Base-by-base conservation (phyloP, 2,888 invertebrate species). In the Euclidia mi region DNA sequence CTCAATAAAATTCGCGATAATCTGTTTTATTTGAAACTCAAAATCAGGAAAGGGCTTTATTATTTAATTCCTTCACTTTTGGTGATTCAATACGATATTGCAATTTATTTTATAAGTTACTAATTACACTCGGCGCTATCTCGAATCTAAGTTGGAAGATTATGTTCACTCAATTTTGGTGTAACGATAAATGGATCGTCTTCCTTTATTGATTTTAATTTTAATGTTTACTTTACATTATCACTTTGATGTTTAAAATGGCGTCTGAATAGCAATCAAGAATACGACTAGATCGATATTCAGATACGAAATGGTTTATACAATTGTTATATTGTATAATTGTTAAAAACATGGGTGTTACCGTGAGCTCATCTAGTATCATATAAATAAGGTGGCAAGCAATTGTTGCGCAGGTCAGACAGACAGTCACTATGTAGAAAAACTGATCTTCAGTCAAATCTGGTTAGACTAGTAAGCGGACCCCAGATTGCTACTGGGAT, bases 41-140 rank as follows among this genome's bases (percentile, higher is more conserved):
- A 75, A 82, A 80, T 73, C 80, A 70, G 61, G 71, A 65, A 67
- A 75, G 80, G n/a, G 81, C 84, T 81, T 81, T 70, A 74, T 84
- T 85, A 86, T 82, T 81, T 65, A 80, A 84, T 84, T 64, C 57
- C 15, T 53, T 59, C 74, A 81, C 70, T 81, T 76, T 76, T 63
- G 63, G 38, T 69, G 40, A 74, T 74, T 75, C 56, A 56, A 77
- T 76, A 76, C 60, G 53, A 75, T 76, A 67, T 71, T 60, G 66
- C 38, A 53, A 65, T 76, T 71, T 57, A 65, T 76, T 71, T 57
- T 56, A 50, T 42, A 59, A 50, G 20, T 57, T 80, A 81, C 80
- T 59, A 76, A 53, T 58, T 51, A 68, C 70, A 76, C 58, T 70
- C 65, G 63, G 62, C 15, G 6, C 29, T 32, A 53, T 47, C 60